Conservation (phyloP, 2,888 invertebrate species). For the Drosophila infuscata region DNA sequence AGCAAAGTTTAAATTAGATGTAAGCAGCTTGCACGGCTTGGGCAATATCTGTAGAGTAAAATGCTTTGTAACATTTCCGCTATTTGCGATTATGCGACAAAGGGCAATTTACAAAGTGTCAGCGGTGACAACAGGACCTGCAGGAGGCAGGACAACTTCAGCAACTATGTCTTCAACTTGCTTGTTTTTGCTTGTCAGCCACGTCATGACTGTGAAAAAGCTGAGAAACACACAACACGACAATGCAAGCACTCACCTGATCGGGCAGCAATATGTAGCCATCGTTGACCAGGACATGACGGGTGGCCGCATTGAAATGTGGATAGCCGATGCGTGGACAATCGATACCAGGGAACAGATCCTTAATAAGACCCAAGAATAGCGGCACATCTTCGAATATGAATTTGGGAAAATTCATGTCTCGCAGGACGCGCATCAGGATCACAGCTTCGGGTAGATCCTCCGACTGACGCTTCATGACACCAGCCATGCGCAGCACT, state of each 20-base stretch:
- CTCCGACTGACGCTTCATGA: constrained; percentile 91
- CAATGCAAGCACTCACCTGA: constrained; percentile 86
- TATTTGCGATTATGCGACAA: constrained; percentile 74
- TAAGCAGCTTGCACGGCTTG: constrained; percentile 21
- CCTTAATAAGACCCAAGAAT: constrained; percentile 93
- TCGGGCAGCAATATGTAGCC: constrained; percentile 89
- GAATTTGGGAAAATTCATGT: constrained; percentile 97
- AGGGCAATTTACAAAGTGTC: constrained; percentile 81
- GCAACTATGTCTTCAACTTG: constrained; percentile 35
- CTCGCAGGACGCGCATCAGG: constrained; percentile 95
- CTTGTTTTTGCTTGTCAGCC: constrained; percentile 51
- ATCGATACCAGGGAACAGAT: constrained; percentile 95
- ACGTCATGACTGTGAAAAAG: constrained; percentile 45
- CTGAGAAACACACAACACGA: constrained; percentile 12
- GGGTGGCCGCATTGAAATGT: constrained; percentile 93
- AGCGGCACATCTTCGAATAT: constrained; percentile 96
- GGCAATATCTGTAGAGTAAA: constrained; percentile 37
- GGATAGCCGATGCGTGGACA: constrained; percentile 95
- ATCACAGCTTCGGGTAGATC: constrained; percentile 94
- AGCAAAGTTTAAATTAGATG: constrained; percentile 72
- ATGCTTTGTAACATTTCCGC: constrained; percentile 76
- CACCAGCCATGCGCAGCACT: constrained; percentile 96
- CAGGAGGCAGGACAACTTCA: constrained; percentile 29
- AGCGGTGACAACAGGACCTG: constrained; percentile 56
- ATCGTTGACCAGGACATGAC: constrained; percentile 88